phyloP scores from a whole-genome alignment of 2,888 invertebrate species.

The Rotaria socialis region DNA sequence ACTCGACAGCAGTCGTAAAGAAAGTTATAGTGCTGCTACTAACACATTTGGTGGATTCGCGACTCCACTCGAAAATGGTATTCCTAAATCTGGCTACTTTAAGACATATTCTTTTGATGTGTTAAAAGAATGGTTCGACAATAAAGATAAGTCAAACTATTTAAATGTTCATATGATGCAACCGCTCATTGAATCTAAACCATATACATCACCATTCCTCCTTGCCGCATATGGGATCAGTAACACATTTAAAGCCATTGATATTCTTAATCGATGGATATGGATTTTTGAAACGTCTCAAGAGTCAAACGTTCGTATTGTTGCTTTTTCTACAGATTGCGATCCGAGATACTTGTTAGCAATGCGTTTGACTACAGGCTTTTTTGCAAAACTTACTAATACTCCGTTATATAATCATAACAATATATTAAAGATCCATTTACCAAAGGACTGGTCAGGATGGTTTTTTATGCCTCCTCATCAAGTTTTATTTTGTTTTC shows the following conservation, averaged over 20 bases:
- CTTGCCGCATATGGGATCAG: background rate
- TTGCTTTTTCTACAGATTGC: background rate
- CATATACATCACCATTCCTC: background rate
- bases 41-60: background rate
- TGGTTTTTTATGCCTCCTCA: background rate
- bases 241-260: background rate
- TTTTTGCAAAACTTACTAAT: background rate
- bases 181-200: background rate
- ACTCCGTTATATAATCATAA: background rate
- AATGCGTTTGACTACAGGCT: background rate
- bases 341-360: background rate
- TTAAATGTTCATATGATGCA: background rate
- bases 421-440: too few species aligned
- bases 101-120: background rate
- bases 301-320: background rate
- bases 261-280: slow-evolving; percentile 1
- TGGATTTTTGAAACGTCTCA: background rate
- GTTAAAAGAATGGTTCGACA: background rate
- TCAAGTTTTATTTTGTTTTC: background rate
- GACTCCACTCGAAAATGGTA: background rate
- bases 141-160: background rate
- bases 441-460: background rate
- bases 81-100: background rate
- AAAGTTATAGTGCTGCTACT: background rate
- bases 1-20: background rate